Evolutionary conservation across 2,888 invertebrate genomes (phyloP), one percentile per base, ranked within the genome.

Genomic region (Spialia ferax): DNA sequence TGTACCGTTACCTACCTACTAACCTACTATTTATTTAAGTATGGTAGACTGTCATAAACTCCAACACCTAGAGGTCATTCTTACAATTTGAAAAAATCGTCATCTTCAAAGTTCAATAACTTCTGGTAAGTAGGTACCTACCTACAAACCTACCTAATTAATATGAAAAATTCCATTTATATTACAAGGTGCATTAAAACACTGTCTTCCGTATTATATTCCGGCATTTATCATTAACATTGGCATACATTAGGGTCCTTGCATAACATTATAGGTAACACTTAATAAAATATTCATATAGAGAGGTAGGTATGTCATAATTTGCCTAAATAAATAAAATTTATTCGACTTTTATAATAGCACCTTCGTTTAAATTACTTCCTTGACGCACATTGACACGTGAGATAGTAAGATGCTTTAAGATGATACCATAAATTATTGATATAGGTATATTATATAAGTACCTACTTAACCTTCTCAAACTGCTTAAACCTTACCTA

Each of bases 221-320:
- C 55, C 32, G 55, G 29, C 55, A 55, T 32, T 55, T 55, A 22
- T 55, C 15, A 55, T 18, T 55, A 15, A 55, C 29, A 18, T 32
- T 29, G 8, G 29, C 26, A 55, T 32, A 32, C 15, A 55, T 55
- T 26, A 23, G 13, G 20, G 26, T 10, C 6, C n/a, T 15, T 26
- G 13, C 15, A 55, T 10, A 38, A 38, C 38, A 38, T 38, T 38
- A 38, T 38, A n/a, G n/a, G n/a, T n/a, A n/a, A n/a, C n/a, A n/a
- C n/a, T n/a, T n/a, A 38, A 38, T 38, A 32, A 32, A 32, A 32
- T 7, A 32, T 32, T 32, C 8, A 32, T 10, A 10, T 32, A 5
- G 6, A 6, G 3, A 26, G 26, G 26, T 26, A 26, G 4, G 4
- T 26, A 26, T 26, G 26, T 26, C 26, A 26, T 35, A 35, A 35